Base-by-base conservation (phyloP, 2,113 vertebrate genomes). In the Machaerirhynchus nigripectus region DNA sequence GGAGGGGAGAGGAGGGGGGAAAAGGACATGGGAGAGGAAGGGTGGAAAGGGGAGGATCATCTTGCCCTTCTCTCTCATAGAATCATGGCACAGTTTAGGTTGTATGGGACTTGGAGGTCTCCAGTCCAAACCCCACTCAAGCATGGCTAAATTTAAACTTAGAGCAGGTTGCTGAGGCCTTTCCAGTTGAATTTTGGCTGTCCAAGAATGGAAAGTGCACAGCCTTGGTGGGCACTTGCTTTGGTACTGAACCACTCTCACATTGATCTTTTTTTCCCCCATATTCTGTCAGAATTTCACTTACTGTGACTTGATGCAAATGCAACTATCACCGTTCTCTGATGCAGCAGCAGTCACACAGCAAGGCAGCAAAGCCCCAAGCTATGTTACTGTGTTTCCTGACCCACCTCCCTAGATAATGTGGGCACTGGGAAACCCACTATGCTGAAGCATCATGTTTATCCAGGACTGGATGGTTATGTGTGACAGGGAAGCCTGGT, bases 1-100 rank as follows among this genome's bases (percentile, higher is more conserved):
- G n/a, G 31, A 13, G 3, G 5, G 11, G 8, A 40, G 20, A 23
- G 4, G 8, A 15, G 5, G 8, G 2, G 5, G 12, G 3, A 15
- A 27, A 30, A 27, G 2, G 8, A 18, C 20, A 33, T 23, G 2
- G 39, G 23, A 37, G 18, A n/a, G 5, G 7, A 8, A 44, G 15
- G 6, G 27, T 10, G 11, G 11, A 75, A 13, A 31, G 19, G 10
- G 7, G 8, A 33, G 20, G 7, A 1, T 57, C 4, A 20, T 35
- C 19, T 52, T 5, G 0, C 47, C 61, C 49, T 85, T 67, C 6
- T 8, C 4, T 59, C 53, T 44, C 22, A 16, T 27, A 30, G 26
- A 63, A 63, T 70, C 3, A 1, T 39, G 19, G 21, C 18, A 74
- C 17, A 44, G 18, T 55, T 68, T 60, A 65, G 12, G 11, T n/a